Evolutionary conservation across 2,888 invertebrate species (phyloP).

Genomic region (Epinotia ramella): DNA sequence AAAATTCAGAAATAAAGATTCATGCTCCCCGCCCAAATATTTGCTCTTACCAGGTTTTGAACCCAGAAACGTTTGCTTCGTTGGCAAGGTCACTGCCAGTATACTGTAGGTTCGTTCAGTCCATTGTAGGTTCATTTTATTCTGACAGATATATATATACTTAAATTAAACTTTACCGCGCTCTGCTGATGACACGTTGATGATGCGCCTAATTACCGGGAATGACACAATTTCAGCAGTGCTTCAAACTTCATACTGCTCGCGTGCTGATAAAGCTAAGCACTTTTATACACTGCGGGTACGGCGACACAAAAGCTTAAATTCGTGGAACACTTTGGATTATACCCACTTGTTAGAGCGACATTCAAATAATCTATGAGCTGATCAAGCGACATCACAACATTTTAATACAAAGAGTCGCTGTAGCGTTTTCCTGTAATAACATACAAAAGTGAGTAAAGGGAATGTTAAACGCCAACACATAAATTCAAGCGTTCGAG

Average conservation of each 20-base stretch:
- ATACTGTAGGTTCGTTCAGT: too few species aligned
- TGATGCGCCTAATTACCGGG: conserved; percentile 14
- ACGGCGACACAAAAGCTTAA: background rate
- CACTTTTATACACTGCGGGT: background rate
- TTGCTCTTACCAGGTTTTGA: too few species aligned
- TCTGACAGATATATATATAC: background rate
- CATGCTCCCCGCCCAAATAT: too few species aligned
- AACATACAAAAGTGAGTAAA: conserved; percentile 47
- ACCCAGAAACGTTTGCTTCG: too few species aligned
- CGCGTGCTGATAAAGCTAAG: background rate
- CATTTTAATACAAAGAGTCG: conserved; percentile 16
- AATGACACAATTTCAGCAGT: conserved; percentile 13
- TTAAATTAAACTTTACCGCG: background rate
- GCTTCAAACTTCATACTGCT: conserved; percentile 2
- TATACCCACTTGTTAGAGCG: conserved; percentile 13
- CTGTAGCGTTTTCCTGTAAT: conserved; percentile 21
- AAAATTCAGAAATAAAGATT: too few species aligned
- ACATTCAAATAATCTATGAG: conserved; percentile 27
- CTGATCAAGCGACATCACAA: conserved; percentile 3
- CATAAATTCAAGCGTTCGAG: conserved; percentile 53
- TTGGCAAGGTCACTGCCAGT: too few species aligned
- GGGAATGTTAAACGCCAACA: conserved; percentile 51
- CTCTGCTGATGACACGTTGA: conserved; percentile 5
- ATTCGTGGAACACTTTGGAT: background rate
- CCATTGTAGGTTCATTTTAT: too few species aligned